Evolutionary conservation across 1,140 invertebrate genomes (phyloP).

Genomic region (Apis laboriosa): DNA sequence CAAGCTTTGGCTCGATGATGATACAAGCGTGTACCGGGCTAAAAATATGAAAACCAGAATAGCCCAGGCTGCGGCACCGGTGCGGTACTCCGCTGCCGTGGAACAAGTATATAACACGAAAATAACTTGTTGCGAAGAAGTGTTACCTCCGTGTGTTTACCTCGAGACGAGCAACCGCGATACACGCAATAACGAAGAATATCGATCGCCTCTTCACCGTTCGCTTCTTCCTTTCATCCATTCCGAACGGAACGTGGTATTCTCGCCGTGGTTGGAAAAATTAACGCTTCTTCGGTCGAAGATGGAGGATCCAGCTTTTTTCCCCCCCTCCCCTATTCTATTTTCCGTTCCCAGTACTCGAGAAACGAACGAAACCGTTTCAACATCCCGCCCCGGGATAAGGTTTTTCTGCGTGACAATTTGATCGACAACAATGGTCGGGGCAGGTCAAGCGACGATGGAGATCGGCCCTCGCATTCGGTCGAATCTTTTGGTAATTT

Average conservation of each 20-base stretch:
- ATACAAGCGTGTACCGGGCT: constrained; percentile 56
- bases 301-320: no score
- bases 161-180: background rate
- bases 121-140: constrained; percentile 68
- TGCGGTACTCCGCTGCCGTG: constrained; percentile 68
- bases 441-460: constrained; percentile 50
- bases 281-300: background rate
- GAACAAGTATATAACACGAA: constrained; percentile 67
- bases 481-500: constrained; percentile 67
- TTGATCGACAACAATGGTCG: constrained; percentile 69
- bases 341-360: background rate
- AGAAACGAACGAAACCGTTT: constrained; percentile 2
- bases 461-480: constrained; percentile 65
- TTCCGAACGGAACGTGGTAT: no score
- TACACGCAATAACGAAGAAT: background rate
- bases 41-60: constrained; percentile 73
- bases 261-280: background rate
- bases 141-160: constrained; percentile 11
- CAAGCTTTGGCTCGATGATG: background rate
- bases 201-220: no score
- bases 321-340: no score
- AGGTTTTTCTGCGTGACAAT: constrained; percentile 65
- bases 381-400: constrained; percentile 30
- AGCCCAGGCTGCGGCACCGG: constrained; percentile 63
- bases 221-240: no score